Percentiles rank a stretch among this genome's conserved stretches.
Evolutionary conservation across 2,888 invertebrate species (phyloP).

Genomic region (Holacanthella duospinosa): DNA sequence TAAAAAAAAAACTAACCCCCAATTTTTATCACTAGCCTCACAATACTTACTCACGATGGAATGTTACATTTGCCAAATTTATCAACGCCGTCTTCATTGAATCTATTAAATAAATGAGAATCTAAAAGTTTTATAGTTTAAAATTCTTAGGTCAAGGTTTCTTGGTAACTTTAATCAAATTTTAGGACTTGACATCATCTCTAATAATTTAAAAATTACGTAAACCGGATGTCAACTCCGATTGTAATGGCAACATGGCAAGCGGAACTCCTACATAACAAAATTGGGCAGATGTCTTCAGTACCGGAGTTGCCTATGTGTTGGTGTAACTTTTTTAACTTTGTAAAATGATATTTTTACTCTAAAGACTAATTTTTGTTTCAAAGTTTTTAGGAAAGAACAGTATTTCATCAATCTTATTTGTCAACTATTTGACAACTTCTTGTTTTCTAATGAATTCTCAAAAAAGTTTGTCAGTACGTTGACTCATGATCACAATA

Average conservation of each 20-base stretch:
- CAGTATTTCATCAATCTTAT: no score
- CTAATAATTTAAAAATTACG: not conserved
- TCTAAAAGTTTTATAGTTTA: no score
- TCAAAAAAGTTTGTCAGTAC: not conserved
- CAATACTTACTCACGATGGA: constrained; percentile 1
- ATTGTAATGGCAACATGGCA: not conserved
- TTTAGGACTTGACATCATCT: not conserved
- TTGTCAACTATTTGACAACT: no score
- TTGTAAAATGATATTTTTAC: no score
- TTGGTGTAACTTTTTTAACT: not conserved
- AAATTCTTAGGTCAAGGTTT: no score
- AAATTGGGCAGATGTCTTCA: no score
- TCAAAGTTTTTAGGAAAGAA: no score
- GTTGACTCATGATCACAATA: no score
- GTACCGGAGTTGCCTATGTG: not conserved
- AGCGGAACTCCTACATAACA: not conserved
- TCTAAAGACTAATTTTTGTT: no score
- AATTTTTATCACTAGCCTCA: not conserved
- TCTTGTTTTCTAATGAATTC: no score
- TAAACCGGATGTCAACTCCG: not conserved
- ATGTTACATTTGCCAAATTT: not conserved
- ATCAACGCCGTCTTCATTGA: not conserved
- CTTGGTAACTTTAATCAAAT: no score
- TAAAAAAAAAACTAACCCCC: not conserved
- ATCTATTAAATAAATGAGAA: no score